Percentiles rank a stretch among this genome's conserved stretches.
phyloP scores from a whole-genome alignment of 2,797 vertebrate genomes.

The Monodelphis domestica region DNA sequence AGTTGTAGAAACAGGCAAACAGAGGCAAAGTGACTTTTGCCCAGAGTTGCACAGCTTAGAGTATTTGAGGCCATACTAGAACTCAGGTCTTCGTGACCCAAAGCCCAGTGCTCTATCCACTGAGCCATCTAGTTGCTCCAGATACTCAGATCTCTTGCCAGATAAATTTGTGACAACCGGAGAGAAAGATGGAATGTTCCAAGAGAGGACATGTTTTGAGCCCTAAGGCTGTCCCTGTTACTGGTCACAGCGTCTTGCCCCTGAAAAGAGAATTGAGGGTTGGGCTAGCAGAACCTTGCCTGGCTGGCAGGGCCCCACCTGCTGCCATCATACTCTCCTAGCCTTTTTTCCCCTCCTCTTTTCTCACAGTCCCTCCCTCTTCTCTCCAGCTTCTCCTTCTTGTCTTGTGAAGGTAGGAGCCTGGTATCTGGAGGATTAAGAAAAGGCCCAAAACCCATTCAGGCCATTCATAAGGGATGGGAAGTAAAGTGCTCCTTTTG shows the following conservation, averaged over 20 bases:
- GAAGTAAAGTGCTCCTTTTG: constrained; percentile 74
- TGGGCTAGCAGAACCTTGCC: not conserved
- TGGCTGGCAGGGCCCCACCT: not conserved
- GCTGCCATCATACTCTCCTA: not conserved
- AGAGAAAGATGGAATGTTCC: not conserved
- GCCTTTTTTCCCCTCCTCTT: no score
- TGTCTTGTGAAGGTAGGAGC: not conserved
- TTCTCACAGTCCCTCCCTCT: no score
- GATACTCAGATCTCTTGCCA: not conserved
- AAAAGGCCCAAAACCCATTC: constrained; percentile 74
- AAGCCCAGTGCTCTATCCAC: not conserved
- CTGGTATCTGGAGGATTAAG: constrained; percentile 77
- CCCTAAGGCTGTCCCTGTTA: not conserved
- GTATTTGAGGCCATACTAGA: not conserved
- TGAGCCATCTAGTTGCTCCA: not conserved
- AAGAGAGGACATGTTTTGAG: not conserved
- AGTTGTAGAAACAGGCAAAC: not conserved
- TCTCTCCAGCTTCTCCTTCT: not conserved
- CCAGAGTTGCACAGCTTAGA: not conserved
- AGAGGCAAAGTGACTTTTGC: not conserved
- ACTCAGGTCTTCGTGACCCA: not conserved
- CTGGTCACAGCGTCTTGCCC: not conserved
- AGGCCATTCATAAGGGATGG: constrained; percentile 78
- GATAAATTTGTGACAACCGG: not conserved
- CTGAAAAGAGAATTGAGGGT: constrained; percentile 13